A percentile compares a stretch with the other conserved stretches of the same genome.
Conservation (phyloP, 2,797 vertebrate species). For the Bucorvus abyssinicus region DNA sequence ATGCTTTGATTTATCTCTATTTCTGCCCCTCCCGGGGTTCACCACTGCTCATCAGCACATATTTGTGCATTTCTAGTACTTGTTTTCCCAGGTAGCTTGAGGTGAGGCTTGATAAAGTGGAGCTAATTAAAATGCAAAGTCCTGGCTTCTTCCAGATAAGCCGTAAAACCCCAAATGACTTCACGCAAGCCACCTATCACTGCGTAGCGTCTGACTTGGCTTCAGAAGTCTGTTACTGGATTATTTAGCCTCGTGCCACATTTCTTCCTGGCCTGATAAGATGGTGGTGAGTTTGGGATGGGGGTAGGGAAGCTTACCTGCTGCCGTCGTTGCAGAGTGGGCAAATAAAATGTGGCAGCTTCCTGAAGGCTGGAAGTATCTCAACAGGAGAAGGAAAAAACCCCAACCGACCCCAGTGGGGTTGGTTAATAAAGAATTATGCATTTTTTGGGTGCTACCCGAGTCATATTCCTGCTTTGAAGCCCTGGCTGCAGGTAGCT, state of each 20-base stretch:
- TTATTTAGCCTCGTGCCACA: background rate
- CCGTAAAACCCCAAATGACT: background rate
- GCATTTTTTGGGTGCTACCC: accelerated
- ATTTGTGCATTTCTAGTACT: background rate
- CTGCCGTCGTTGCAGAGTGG: background rate
- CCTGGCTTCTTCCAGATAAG: background rate
- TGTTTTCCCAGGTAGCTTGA: background rate
- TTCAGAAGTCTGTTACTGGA: background rate
- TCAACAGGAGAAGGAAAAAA: background rate
- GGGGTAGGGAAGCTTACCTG: background rate
- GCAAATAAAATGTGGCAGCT: background rate
- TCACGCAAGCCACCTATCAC: background rate
- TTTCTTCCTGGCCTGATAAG: background rate
- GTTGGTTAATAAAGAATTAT: background rate
- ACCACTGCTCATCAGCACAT: background rate
- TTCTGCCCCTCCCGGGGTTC: background rate
- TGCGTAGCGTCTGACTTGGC: background rate
- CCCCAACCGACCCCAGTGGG: background rate
- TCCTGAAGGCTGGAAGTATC: background rate
- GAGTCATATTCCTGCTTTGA: background rate
- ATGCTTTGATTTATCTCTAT: background rate
- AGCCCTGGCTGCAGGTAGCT: background rate
- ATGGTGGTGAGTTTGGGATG: background rate
- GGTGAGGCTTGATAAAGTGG: background rate
- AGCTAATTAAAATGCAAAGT: background rate